These are phyloP conservation scores for Morus bassanus DNA, from an alignment of 2,797 vertebrate species.

Conservation along the genomic window DNA sequence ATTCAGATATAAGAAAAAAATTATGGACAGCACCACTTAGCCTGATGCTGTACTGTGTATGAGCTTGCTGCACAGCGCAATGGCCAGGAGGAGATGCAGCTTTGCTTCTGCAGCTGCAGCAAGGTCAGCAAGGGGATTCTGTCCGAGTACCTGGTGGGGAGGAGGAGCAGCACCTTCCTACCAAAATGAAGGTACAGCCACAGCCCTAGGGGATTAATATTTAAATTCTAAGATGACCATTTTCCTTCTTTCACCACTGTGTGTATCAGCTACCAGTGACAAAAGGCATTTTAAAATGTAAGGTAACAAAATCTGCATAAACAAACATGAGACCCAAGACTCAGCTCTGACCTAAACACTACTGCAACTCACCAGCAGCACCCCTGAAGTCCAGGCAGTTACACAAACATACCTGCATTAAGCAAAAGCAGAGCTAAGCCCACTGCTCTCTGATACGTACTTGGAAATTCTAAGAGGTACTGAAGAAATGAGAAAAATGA, in stretches of 20 bases:
- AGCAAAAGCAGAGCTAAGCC: neutral
- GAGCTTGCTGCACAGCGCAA: rapidly evolving
- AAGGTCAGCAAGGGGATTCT: neutral
- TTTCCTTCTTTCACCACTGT: neutral
- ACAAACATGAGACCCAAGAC: neutral
- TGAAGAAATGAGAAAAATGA: neutral
- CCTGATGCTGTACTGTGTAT: neutral
- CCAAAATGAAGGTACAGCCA: neutral
- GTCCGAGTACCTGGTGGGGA: neutral
- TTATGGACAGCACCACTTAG: neutral
- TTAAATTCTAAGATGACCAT: neutral
- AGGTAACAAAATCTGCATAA: neutral
- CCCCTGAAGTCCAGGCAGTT: neutral
- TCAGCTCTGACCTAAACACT: neutral
- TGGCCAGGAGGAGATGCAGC: neutral
- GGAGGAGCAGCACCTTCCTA: neutral
- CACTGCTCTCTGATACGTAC: neutral
- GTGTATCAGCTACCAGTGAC: neutral
- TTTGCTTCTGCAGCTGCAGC: neutral
- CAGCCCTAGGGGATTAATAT: neutral
- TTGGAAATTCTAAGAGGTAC: neutral
- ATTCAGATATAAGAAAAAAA: neutral
- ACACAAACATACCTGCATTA: neutral
- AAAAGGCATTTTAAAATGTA: neutral
- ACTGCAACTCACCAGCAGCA: neutral